Percentiles rank a stretch among this genome's conserved stretches.
These are phyloP conservation scores for Stenodema calcarata DNA, from an alignment of 2,888 invertebrate genomes.

Conservation along the genomic window DNA sequence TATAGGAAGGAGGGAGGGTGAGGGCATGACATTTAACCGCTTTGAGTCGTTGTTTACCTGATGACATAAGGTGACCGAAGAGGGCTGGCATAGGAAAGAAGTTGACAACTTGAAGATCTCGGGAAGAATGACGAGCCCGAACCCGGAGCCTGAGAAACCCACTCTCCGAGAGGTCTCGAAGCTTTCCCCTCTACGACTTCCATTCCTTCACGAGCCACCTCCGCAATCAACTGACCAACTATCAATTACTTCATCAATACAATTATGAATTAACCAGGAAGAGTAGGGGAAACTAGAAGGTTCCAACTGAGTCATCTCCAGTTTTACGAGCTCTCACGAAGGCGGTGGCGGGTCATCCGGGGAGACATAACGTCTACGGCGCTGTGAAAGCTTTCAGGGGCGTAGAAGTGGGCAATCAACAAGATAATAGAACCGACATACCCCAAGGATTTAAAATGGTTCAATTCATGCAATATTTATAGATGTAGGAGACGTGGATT, in stretches of 20 bases:
- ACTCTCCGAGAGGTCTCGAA: neutral
- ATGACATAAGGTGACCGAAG: slow-evolving; percentile 50
- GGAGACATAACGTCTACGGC: slow-evolving; percentile 8
- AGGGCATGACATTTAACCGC: neutral
- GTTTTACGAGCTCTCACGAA: neutral
- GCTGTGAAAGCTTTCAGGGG: neutral
- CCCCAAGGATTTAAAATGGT: too few species aligned
- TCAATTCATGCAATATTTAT: too few species aligned
- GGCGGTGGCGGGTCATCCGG: neutral
- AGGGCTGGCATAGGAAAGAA: slow-evolving; percentile 42
- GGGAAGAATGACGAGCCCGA: slow-evolving; percentile 19
- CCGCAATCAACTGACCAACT: slow-evolving; percentile 33
- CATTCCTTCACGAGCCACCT: neutral
- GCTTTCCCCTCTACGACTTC: neutral
- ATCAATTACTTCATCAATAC: slow-evolving; percentile 38
- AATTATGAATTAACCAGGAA: slow-evolving; percentile 13
- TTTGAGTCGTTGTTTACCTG: slow-evolving; percentile 18
- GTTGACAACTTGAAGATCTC: slow-evolving; percentile 15
- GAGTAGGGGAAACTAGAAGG: neutral
- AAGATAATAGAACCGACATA: too few species aligned
- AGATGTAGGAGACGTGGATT: too few species aligned
- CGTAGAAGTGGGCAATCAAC: neutral
- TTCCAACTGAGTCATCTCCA: neutral
- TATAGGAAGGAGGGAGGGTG: too few species aligned
- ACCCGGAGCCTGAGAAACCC: slow-evolving; percentile 19